Base-by-base conservation (phyloP, 2,797 vertebrate genomes). In the Ptychadena robeensis region DNA sequence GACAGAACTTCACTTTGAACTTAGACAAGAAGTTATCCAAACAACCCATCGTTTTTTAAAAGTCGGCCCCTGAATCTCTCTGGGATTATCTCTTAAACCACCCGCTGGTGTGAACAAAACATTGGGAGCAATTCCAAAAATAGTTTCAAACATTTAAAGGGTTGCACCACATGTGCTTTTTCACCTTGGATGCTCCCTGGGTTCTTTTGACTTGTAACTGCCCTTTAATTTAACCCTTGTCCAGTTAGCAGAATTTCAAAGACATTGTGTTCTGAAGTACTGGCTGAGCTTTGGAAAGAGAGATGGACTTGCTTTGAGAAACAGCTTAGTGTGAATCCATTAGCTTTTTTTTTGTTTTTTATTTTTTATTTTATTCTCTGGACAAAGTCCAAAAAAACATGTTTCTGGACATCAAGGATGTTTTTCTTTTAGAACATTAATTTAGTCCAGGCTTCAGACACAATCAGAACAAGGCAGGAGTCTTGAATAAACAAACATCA, bases 41-140 rank as follows among this genome's bases (percentile, higher is more conserved):
- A 85, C 78, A 85, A 80, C 37, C 73, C 57, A 81, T 48, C 64
- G 31, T 72, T 85, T 80, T 74, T 76, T 80, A 72, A 85, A 85
- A 70, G 66, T 80, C 71, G 69, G 83, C 32, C 72, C 78, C 78
- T 63, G 83, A 85, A 80, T 85, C 83, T 85, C 83, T 81, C 66
- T 85, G 78, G 83, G 83, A 85, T 85, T 85, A 85, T 80, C 83
- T 85, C 72, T 81, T 53, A 80, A 80, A 85, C 83, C 83, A 85
- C 83, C 78, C 72, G 83, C 83, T 85, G 83, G 83, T 85, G 83
- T 85, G 83, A 85, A 85, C 83, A 85, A 85, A 85, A 85, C 78
- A 85, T 75, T 85, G 83, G 83, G 83, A 80, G 78, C 72, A 85
- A 76, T 75, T 85, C 83, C 83, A 85, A 85, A 85, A 85, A 85